Evolutionary conservation across 2,888 invertebrate genomes (phyloP).

Genomic region (Melipona beecheii): DNA sequence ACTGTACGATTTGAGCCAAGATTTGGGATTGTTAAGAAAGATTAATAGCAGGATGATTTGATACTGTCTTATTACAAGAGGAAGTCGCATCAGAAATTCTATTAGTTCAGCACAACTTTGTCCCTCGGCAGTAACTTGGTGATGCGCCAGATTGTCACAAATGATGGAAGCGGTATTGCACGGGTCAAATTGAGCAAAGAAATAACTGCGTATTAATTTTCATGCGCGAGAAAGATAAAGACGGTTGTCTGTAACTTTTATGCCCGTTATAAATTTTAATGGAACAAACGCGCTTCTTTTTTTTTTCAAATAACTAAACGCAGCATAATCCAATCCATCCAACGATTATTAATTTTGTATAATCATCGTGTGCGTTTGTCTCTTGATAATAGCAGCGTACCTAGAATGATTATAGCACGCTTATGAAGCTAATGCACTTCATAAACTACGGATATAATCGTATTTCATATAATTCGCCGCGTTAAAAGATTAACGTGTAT

Average conservation of each 20-base stretch:
- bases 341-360: not conserved
- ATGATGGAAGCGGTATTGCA: not conserved
- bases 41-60: constrained; percentile 18
- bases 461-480: not conserved
- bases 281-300: not conserved
- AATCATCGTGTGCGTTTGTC: not conserved
- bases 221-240: not conserved
- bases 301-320: not conserved
- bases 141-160: not conserved
- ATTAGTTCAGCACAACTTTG: constrained; percentile 26
- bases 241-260: not conserved
- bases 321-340: not conserved
- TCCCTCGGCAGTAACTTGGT: constrained; percentile 11
- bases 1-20: not conserved
- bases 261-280: not conserved
- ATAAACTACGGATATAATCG: not conserved
- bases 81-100: constrained; percentile 32
- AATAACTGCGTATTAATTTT: not conserved
- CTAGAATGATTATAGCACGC: not conserved
- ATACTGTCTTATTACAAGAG: constrained; percentile 3
- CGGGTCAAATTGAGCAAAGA: not conserved
- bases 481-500: constrained; percentile 3
- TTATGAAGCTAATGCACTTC: not conserved
- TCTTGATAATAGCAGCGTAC: not conserved
- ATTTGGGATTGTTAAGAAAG: not conserved